phyloP scores from a whole-genome alignment of 1,140 invertebrate genomes.

The Varroa destructor region DNA sequence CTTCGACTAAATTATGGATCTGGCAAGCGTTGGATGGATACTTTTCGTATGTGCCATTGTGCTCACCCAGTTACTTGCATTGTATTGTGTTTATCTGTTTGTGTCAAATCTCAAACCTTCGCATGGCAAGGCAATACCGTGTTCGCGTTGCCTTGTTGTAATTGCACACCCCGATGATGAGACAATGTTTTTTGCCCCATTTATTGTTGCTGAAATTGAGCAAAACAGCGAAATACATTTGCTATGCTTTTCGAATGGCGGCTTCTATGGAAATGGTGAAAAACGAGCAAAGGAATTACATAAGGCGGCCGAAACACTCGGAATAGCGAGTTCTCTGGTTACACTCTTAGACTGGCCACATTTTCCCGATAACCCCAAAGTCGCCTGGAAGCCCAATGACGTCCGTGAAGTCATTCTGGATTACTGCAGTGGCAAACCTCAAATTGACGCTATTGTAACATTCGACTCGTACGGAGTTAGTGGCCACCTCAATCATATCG shows the following conservation, averaged over 20 bases:
- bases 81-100: too few species aligned
- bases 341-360: not conserved
- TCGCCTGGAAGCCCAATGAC: not conserved
- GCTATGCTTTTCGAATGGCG: slow-evolving; percentile 1
- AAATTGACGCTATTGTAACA: slow-evolving; percentile 5
- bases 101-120: too few species aligned
- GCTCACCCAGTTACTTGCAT: too few species aligned
- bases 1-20: too few species aligned
- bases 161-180: slow-evolving; percentile 45
- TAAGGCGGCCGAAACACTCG: not conserved
- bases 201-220: slow-evolving; percentile 35
- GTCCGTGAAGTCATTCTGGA: not conserved
- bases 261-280: not conserved
- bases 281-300: not conserved
- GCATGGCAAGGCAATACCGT: not conserved
- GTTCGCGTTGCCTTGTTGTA: slow-evolving; percentile 38
- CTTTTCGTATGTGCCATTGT: too few species aligned
- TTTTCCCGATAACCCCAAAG: not conserved
- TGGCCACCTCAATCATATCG: slow-evolving; percentile 5
- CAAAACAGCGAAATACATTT: not conserved
- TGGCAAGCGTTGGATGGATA: too few species aligned
- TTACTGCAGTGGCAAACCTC: not conserved
- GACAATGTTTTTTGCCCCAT: slow-evolving; percentile 46
- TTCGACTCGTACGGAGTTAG: slow-evolving; percentile 20
- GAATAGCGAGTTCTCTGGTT: not conserved